These are phyloP conservation scores for Miniopterus natalensis DNA, from an alignment of 2,113 vertebrate species.

Conservation along the genomic window DNA sequence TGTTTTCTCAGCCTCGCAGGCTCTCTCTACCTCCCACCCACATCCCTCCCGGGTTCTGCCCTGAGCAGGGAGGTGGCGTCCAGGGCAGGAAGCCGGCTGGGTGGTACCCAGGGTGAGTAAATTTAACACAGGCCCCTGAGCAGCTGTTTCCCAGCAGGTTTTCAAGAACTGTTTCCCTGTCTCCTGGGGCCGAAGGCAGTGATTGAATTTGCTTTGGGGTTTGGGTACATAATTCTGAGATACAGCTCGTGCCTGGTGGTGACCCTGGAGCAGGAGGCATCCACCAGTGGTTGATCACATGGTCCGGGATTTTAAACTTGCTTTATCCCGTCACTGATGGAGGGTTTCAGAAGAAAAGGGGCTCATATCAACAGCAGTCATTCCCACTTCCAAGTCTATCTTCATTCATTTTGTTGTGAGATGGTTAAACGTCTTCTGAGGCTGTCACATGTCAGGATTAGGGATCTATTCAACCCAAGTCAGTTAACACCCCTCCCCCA, in stretches of 20 bases:
- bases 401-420: not conserved
- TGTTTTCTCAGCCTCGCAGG: not conserved
- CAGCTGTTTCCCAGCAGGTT: not conserved
- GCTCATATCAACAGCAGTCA: accelerated
- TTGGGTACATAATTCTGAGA: not conserved
- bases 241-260: accelerated
- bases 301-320: not conserved
- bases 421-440: not conserved
- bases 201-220: not conserved
- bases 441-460: not conserved
- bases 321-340: not conserved
- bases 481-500: not conserved
- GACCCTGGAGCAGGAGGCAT: not conserved
- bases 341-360: not conserved
- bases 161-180: not conserved
- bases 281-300: accelerated
- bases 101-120: not conserved
- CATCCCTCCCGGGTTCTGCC: not conserved
- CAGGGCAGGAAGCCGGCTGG: not conserved
- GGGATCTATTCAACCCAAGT: not conserved
- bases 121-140: not conserved
- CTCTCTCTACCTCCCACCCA: not conserved
- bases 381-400: not conserved
- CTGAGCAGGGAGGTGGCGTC: not conserved
- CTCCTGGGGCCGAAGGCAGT: not conserved